These are phyloP conservation scores for Liolophura sinensis DNA, from an alignment of 1,140 invertebrate genomes.

Conservation along the genomic window DNA sequence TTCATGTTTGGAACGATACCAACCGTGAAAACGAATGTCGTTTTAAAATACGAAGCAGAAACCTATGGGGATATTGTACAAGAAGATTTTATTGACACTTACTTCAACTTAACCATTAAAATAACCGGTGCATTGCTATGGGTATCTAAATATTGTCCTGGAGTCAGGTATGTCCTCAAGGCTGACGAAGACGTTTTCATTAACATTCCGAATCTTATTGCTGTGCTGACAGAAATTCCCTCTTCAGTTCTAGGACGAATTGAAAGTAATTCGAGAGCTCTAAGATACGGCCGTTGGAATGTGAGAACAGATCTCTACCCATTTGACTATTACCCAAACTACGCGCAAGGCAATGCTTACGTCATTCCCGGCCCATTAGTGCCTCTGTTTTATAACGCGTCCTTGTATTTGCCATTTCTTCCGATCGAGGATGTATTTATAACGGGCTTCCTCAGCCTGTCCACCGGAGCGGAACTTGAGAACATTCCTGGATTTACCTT, in stretches of 20 bases:
- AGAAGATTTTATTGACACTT: constrained; percentile 5
- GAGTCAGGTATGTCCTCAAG: background rate
- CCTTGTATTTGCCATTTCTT: constrained; percentile 22
- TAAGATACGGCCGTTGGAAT: background rate
- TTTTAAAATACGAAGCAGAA: background rate
- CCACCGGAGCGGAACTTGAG: too few relatives aligned
- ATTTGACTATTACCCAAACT: constrained; percentile 24
- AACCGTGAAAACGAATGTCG: background rate
- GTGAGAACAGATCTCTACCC: background rate
- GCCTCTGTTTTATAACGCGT: constrained; percentile 26
- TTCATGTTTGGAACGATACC: background rate
- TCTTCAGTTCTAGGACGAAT: background rate
- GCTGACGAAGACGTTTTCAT: constrained; percentile 2
- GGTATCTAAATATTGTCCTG: background rate
- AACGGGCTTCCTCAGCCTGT: constrained; percentile 22
- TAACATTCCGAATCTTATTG: constrained; percentile 1
- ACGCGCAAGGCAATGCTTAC: constrained; percentile 47
- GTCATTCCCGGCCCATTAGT: constrained; percentile 38
- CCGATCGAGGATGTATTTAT: constrained; percentile 50
- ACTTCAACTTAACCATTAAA: constrained; percentile 4
- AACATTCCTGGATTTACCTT: too few relatives aligned
- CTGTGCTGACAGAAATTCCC: background rate
- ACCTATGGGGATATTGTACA: background rate
- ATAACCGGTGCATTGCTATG: background rate
- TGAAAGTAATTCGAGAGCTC: background rate